Conservation (phyloP, 2,888 invertebrate genomes). For the Melangyna quadrimaculata region DNA sequence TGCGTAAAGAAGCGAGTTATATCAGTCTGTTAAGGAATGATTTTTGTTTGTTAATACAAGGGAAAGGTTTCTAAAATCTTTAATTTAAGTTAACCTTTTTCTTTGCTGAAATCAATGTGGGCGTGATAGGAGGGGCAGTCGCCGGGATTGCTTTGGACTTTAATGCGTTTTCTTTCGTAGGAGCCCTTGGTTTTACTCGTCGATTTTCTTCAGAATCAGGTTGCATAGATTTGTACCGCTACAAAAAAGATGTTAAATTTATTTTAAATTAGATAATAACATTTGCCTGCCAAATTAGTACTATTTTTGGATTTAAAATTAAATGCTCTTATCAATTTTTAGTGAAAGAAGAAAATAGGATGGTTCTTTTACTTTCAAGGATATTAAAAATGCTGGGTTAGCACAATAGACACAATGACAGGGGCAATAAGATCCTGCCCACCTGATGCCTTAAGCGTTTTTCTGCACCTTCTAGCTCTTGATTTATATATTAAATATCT, state of each 20-base stretch:
- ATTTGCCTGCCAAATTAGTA: too few relatives aligned
- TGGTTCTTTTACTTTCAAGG: too few relatives aligned
- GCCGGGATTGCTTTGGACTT: slow-evolving; percentile 34
- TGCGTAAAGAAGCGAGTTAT: slow-evolving; percentile 76
- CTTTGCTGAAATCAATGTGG: slow-evolving; percentile 37
- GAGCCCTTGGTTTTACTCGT: slow-evolving; percentile 73
- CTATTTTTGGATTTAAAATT: too few relatives aligned
- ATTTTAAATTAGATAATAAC: too few relatives aligned
- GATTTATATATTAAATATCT: too few relatives aligned
- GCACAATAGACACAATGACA: too few relatives aligned
- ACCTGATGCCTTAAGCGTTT: too few relatives aligned
- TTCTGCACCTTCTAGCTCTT: too few relatives aligned
- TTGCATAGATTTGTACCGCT: slow-evolving; percentile 80
- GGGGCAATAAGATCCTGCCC: too few relatives aligned
- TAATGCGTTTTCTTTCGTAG: slow-evolving; percentile 67
- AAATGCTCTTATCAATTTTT: too few relatives aligned
- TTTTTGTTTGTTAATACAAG: neutral
- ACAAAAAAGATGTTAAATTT: slow-evolving; percentile 14
- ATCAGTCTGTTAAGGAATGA: slow-evolving; percentile 74
- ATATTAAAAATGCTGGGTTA: too few relatives aligned
- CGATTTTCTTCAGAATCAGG: slow-evolving; percentile 78
- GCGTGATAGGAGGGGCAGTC: neutral
- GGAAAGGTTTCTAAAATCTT: neutral
- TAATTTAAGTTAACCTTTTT: slow-evolving; percentile 47
- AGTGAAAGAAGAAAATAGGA: too few relatives aligned